A percentile compares a stretch with the other conserved stretches of the same genome.
Evolutionary conservation across 2,888 invertebrate species (phyloP).

Genomic region (Aradus depressus): DNA sequence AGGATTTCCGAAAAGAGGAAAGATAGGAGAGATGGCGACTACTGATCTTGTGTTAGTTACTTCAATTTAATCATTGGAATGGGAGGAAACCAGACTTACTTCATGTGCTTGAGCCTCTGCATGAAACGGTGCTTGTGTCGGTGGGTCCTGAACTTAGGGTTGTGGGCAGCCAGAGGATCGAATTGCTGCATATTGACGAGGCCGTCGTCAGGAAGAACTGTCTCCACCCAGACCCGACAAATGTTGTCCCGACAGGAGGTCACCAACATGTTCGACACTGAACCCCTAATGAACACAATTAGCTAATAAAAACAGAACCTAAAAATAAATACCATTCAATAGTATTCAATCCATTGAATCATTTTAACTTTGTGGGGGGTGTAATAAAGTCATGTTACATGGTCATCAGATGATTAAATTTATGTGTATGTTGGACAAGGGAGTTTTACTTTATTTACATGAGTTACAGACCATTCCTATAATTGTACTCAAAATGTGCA

Average conservation of each 20-base stretch:
- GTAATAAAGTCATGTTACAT: no score
- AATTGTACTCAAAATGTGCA: no score
- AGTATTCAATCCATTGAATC: conserved; percentile 12
- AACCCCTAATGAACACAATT: conserved; percentile 52
- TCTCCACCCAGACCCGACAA: conserved; percentile 97
- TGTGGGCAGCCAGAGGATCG: conserved; percentile 43
- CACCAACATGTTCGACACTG: conserved; percentile 94
- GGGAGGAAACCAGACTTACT: conserved; percentile 44
- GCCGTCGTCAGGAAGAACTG: conserved; percentile 91
- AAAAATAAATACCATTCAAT: conserved; percentile 7
- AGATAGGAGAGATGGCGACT: no score
- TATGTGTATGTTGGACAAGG: no score
- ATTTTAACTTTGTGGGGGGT: no score
- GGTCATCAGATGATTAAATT: no score
- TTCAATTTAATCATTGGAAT: not conserved
- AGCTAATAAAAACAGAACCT: not conserved
- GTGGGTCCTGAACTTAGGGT: conserved; percentile 64
- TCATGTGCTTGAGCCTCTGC: conserved; percentile 94
- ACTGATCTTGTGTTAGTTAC: no score
- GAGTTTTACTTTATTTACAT: no score
- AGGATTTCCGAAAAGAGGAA: no score
- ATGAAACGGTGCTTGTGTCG: conserved; percentile 92
- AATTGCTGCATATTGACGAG: conserved; percentile 56
- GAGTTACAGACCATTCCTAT: no score
- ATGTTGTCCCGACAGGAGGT: conserved; percentile 98